A percentile compares a stretch with the other conserved stretches of the same genome.
phyloP scores from a whole-genome alignment of 1,140 invertebrate genomes.

The Heliconius hewitsoni region DNA sequence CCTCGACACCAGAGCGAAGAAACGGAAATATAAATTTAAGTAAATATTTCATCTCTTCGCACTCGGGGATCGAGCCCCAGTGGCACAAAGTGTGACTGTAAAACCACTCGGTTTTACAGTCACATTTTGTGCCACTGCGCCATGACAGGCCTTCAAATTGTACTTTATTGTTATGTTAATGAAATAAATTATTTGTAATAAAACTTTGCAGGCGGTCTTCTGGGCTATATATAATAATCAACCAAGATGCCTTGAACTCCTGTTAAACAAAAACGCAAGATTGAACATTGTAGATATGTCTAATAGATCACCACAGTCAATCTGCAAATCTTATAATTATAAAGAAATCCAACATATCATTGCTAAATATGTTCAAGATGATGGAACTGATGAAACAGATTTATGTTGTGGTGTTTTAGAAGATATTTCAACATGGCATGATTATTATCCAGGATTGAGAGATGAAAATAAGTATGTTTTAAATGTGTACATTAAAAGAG shows the following conservation, averaged over 20 bases:
- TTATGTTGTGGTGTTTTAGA: constrained; percentile 6
- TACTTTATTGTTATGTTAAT: background rate
- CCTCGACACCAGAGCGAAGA: too few species aligned
- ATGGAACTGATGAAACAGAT: constrained; percentile 34
- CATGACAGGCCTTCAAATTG: background rate
- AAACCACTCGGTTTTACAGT: too few species aligned
- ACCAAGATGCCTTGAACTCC: constrained; percentile 73
- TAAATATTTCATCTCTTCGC: too few species aligned
- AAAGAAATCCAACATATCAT: constrained; percentile 65
- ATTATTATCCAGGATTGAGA: constrained; percentile 67
- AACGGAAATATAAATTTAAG: too few species aligned
- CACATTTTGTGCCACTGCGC: too few species aligned
- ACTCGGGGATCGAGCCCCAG: too few species aligned
- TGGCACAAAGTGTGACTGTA: too few species aligned
- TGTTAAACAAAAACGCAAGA: constrained; percentile 77
- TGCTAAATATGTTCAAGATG: constrained; percentile 49
- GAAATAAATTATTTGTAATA: background rate
- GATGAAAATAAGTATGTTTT: constrained; percentile 48
- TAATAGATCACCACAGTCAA: constrained; percentile 66
- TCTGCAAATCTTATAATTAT: constrained; percentile 76
- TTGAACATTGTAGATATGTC: constrained; percentile 70
- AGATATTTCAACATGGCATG: constrained; percentile 51
- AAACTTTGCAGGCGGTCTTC: constrained; percentile 76
- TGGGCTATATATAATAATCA: constrained; percentile 80
- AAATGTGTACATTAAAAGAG: background rate